Base-by-base conservation (phyloP, 1,140 invertebrate species). In the Oscheius sp. region DNA sequence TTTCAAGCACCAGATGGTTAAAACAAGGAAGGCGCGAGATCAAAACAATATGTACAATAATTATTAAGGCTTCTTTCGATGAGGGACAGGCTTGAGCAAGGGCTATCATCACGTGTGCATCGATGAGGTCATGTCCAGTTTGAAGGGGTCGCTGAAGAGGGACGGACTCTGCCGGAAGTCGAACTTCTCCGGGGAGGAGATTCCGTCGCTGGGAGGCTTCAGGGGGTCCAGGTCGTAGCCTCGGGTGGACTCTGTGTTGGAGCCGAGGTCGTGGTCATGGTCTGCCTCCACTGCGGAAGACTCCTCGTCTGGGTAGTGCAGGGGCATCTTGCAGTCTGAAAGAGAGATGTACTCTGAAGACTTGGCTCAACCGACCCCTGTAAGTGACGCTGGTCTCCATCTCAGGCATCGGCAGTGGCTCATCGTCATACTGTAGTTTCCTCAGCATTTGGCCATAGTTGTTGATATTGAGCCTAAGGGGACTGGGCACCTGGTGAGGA, bases 131-230 rank as follows among this genome's bases (percentile, higher is more conserved):
- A 76, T 73, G 35, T 76, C 75, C n/a, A 76, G 61, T 45, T 65
- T 75, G 28, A 74, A 76, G n/a, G 70, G 71, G 59, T 76, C 75
- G 55, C 61, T 75, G 42, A 76, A 76, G n/a, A 76, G 64, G 1
- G 75, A 73, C n/a, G 75, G 64, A 65, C 59, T 38, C 36, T 70
- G 68, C 29, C 61, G 36, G 58, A 72, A 63, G n/a, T 75, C 32
- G 26, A 32, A 68, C 10, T 66, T 67, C 32, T 76, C 32, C 32
- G 63, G 29, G 46, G 45, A 26, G 49, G 70, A 23, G 45, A 55
- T 65, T 35, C 70, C 64, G 32, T 38, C 62, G 10, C 35, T 38
- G 28, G 58, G n/a, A 20, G 36, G 28, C 26, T 49, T 29, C 15
- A 36, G 72, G 20, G 68, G 46, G 23, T 75, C 72, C 36, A 71